These are phyloP conservation scores for Hypotaenidia philippensis DNA, from an alignment of 2,797 vertebrate genomes.

Conservation along the genomic window DNA sequence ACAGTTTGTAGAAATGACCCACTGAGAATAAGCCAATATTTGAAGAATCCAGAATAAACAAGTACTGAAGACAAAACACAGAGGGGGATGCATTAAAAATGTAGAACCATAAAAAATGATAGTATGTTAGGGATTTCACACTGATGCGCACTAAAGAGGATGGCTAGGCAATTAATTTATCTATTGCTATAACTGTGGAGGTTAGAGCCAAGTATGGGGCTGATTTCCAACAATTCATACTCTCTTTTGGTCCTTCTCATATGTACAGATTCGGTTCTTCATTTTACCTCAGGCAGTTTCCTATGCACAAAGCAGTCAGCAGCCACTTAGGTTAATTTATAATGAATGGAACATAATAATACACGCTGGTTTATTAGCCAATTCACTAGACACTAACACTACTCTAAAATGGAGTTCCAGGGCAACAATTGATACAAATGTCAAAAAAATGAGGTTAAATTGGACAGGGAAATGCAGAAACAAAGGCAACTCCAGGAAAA, in stretches of 20 bases:
- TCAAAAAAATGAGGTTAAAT: conserved; percentile 27
- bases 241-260: not conserved
- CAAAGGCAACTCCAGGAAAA: not conserved
- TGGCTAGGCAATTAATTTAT: not conserved
- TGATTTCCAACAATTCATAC: not conserved
- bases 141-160: not conserved
- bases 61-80: conserved; percentile 1
- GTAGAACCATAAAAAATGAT: conserved; percentile 9
- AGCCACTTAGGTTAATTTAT: conserved; percentile 44
- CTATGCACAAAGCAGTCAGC: not conserved
- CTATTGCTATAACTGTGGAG: not conserved
- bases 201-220: not conserved
- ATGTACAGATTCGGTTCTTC: not conserved
- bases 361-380: conserved; percentile 21
- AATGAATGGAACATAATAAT: conserved; percentile 17
- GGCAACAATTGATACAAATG: conserved; percentile 19
- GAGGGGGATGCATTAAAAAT: not conserved
- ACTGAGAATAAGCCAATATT: not conserved
- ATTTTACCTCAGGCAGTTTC: conserved; percentile 40
- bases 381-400: not conserved
- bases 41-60: not conserved
- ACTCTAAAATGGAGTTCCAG: not conserved
- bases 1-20: not conserved
- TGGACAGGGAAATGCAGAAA: not conserved
- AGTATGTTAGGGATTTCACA: not conserved